These are phyloP conservation scores for Telenomus remus DNA, from an alignment of 1,140 invertebrate species.

Conservation along the genomic window DNA sequence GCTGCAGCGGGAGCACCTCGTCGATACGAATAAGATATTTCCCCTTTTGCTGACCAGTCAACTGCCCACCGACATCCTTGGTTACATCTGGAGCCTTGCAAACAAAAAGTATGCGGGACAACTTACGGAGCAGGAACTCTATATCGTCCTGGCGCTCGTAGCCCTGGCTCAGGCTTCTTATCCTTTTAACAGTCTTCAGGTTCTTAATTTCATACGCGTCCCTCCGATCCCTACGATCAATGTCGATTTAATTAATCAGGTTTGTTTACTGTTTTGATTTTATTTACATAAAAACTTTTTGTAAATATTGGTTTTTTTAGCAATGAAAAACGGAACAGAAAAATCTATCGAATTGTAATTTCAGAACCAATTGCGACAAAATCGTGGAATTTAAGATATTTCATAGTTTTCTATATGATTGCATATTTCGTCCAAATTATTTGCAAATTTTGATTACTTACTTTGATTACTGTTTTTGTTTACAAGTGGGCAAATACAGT, in stretches of 20 bases:
- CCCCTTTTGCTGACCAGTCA: conserved; percentile 79
- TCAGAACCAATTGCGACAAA: no score
- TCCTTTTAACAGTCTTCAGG: conserved; percentile 74
- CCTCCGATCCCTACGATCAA: conserved; percentile 77
- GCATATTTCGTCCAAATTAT: no score
- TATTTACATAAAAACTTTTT: neutral
- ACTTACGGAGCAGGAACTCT: conserved; percentile 79
- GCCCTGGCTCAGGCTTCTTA: conserved; percentile 80
- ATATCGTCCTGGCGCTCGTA: conserved; percentile 78
- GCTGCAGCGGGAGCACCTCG: conserved; percentile 67
- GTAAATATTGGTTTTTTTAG: no score
- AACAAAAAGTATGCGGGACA: conserved; percentile 79
- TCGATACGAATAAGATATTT: conserved; percentile 79
- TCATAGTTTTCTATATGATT: no score
- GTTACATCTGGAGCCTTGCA: conserved; percentile 80
- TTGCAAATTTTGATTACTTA: no score
- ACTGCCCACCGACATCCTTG: conserved; percentile 77
- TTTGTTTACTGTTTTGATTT: neutral
- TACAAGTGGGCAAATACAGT: no score
- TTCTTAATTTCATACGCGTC: conserved; percentile 75
- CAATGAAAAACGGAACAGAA: no score
- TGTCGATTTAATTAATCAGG: conserved; percentile 53
- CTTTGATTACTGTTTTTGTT: no score
- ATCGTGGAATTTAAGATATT: no score
- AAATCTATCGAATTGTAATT: no score